These are phyloP conservation scores for Ophion slaviceki DNA, from an alignment of 2,888 invertebrate species.

Conservation along the genomic window DNA sequence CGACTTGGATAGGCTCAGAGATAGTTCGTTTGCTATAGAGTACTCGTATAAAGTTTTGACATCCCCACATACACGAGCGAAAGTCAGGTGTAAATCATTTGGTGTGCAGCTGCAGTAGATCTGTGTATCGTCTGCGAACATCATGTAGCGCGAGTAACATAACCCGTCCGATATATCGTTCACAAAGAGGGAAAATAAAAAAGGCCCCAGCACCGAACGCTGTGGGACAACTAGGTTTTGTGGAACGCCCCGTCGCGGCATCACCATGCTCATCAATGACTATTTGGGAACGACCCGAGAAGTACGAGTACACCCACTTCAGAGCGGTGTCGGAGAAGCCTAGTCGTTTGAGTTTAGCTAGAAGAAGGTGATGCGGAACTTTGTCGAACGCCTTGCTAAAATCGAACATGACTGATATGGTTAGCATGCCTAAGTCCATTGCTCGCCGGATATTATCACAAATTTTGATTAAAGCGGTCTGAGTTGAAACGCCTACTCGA, in stretches of 20 bases:
- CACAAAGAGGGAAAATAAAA: background rate
- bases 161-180: conserved; percentile 1
- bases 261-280: background rate
- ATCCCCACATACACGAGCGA: too few species aligned
- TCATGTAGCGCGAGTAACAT: background rate
- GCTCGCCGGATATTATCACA: too few species aligned
- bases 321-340: background rate
- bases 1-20: too few species aligned
- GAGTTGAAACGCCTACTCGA: too few species aligned
- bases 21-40: too few species aligned
- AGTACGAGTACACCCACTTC: background rate
- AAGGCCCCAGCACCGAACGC: conserved; percentile 25
- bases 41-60: too few species aligned
- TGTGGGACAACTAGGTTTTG: background rate
- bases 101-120: too few species aligned
- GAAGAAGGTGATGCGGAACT: background rate
- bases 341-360: background rate
- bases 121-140: conserved; percentile 10
- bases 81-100: too few species aligned
- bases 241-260: background rate
- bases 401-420: background rate
- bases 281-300: background rate
- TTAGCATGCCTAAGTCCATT: too few species aligned
- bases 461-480: too few species aligned
- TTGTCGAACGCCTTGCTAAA: conserved; percentile 8